These are phyloP conservation scores for Uria lomvia DNA, from an alignment of 2,113 vertebrate species.

Conservation along the genomic window DNA sequence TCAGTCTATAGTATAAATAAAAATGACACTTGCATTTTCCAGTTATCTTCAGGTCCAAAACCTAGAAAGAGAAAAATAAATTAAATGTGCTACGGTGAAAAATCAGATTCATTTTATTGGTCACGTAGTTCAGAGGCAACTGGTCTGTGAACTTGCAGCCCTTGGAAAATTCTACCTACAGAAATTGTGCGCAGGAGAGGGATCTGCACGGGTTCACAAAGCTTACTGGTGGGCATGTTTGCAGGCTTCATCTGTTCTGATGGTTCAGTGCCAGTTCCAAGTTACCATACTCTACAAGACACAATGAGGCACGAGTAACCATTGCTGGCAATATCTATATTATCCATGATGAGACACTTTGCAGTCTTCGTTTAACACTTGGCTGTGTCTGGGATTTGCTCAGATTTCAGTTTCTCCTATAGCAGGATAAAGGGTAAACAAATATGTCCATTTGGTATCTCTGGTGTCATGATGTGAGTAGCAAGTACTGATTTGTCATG, in stretches of 20 bases:
- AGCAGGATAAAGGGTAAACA: neutral
- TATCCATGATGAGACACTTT: neutral
- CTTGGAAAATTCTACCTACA: neutral
- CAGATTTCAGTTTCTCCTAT: neutral
- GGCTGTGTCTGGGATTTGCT: neutral
- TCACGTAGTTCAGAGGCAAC: neutral
- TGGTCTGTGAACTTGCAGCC: neutral
- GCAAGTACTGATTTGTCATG: neutral
- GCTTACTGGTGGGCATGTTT: neutral
- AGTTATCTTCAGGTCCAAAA: neutral
- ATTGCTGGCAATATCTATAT: neutral
- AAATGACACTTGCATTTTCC: neutral
- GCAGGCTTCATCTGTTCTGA: neutral
- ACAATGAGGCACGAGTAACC: neutral
- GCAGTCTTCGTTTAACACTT: neutral
- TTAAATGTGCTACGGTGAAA: neutral
- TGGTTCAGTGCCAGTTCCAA: neutral
- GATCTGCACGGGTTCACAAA: neutral
- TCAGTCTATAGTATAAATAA: neutral
- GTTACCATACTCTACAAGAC: neutral
- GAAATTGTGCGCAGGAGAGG: neutral
- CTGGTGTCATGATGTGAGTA: neutral
- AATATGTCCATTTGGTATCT: neutral
- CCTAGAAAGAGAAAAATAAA: neutral
- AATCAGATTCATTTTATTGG: neutral